Evolutionary conservation across 2,888 invertebrate species (phyloP), one percentile per base, ranked within the genome.

Genomic region (Netelia fuscicornis): DNA sequence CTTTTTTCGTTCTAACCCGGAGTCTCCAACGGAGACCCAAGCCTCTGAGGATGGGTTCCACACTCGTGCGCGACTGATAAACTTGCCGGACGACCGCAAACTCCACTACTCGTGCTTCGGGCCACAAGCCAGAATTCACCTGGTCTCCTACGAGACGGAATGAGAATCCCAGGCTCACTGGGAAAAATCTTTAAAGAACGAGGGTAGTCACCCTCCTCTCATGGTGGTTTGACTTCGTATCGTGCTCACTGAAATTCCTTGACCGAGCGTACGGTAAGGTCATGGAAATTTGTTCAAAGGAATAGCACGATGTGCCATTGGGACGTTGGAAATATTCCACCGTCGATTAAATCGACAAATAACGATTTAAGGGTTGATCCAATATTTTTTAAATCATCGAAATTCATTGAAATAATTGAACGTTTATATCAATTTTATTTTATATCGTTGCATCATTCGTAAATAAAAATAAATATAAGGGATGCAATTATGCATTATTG

Each of bases 21-120:
- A 72, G 72, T 17, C 75, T 64, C 64, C 64, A 52, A 75, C 75
- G 58, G 65, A 58, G 79, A 13, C 13, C 70, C 11, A 58, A 48
- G 23, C 13, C 65, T 72, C 44, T 13, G 30, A 23, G 30, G 58
- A 56, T 65, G 71, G 64, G 71, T 72, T 71, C n/a, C 37, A 65
- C 25, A 42, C 79, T 67, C n/a, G 80, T 56, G 25, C 64, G 48
- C 23, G 56, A 20, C 80, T 80, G 80, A 72, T 80, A 72, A 80
- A 65, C 65, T 67, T 65, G 65, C 65, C 17, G 72, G 65, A 48
- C 65, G 25, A 80, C 80, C 58, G 65, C 42, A 80, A 72, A 80
- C 58, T 72, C 72, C 10, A 25, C 65, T 48, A 13, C 52, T 48
- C 37, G 37, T 56, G 25, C 70, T 62, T 13, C 37, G 13, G 13